phyloP scores from a whole-genome alignment of 37 sponge, comb jelly and placozoan genomes.

The Eunapius fragilis region DNA sequence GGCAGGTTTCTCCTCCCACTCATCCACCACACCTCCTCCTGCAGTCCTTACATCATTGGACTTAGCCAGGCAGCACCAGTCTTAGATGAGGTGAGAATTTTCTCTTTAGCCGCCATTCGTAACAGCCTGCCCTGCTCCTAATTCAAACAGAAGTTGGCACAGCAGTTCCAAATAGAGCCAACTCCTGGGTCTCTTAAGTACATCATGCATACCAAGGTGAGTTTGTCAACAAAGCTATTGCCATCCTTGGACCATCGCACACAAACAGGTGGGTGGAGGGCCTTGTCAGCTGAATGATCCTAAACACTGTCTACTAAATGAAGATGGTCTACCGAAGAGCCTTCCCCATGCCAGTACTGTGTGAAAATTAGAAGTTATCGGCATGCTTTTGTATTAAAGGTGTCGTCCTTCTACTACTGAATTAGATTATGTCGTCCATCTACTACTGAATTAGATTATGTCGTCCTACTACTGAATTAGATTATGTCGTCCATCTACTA shows the following conservation, averaged over 20 bases:
- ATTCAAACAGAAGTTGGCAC: conserved; percentile 2
- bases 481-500: no score
- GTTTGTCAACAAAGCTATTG: background rate
- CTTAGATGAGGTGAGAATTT: conserved; percentile 5
- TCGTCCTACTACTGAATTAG: no score
- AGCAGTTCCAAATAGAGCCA: conserved; percentile 10
- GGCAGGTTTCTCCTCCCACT: background rate
- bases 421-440: no score
- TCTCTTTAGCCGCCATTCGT: background rate
- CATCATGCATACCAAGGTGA: conserved; percentile 76
- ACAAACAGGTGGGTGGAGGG: conserved; percentile 62
- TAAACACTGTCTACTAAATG: conserved; percentile 17
- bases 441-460: no score
- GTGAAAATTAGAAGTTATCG: background rate
- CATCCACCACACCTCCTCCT: background rate
- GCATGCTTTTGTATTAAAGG: no score
- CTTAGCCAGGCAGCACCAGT: background rate
- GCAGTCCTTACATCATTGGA: background rate
- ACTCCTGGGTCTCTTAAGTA: conserved; percentile 49
- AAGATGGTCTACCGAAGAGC: conserved; percentile 38
- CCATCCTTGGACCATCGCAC: no score
- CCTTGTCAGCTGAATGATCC: conserved; percentile 30
- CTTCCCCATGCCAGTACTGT: background rate
- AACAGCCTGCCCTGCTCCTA: no score
- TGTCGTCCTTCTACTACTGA: no score